Conservation (phyloP, 2,797 vertebrate genomes). For the Acrossocheilus wenchowensis region DNA sequence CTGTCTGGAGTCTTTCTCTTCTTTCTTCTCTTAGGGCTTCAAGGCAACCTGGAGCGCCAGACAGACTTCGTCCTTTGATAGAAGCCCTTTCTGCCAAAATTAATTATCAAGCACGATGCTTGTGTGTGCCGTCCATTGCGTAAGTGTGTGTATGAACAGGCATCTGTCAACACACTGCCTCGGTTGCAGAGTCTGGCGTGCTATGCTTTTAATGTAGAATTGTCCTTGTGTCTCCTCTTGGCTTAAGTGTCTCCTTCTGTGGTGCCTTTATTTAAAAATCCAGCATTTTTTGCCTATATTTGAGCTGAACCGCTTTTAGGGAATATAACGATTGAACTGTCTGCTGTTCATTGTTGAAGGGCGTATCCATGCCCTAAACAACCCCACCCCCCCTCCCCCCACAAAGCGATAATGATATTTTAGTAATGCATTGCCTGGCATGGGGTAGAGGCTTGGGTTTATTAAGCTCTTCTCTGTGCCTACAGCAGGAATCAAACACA, state of each 20-base stretch:
- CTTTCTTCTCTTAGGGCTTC: slow-evolving; percentile 65
- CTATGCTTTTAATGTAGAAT: neutral
- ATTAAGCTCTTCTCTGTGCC: slow-evolving; percentile 6
- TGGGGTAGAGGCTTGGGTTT: neutral
- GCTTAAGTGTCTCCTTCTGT: neutral
- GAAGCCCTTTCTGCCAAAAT: slow-evolving; percentile 72
- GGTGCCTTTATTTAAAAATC: neutral
- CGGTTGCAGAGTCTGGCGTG: neutral
- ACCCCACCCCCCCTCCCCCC: neutral
- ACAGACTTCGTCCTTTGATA: slow-evolving; percentile 74
- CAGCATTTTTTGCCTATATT: neutral
- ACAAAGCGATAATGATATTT: slow-evolving; percentile 24
- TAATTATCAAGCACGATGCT: slow-evolving; percentile 68
- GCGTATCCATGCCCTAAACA: neutral
- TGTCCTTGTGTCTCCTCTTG: neutral
- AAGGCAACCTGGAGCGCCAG: slow-evolving; percentile 64
- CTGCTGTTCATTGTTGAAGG: slow-evolving; percentile 29
- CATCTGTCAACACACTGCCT: slow-evolving; percentile 1
- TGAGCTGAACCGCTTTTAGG: neutral
- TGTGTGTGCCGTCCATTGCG: slow-evolving; percentile 55
- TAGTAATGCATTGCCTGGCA: slow-evolving; percentile 33
- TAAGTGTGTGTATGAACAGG: slow-evolving; percentile 25
- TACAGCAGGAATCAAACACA: slow-evolving; percentile 22
- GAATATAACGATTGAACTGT: slow-evolving; percentile 13
- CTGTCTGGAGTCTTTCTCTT: slow-evolving; percentile 20